Evolutionary conservation across 2,113 vertebrate species (phyloP).

Genomic region (Grus americana): DNA sequence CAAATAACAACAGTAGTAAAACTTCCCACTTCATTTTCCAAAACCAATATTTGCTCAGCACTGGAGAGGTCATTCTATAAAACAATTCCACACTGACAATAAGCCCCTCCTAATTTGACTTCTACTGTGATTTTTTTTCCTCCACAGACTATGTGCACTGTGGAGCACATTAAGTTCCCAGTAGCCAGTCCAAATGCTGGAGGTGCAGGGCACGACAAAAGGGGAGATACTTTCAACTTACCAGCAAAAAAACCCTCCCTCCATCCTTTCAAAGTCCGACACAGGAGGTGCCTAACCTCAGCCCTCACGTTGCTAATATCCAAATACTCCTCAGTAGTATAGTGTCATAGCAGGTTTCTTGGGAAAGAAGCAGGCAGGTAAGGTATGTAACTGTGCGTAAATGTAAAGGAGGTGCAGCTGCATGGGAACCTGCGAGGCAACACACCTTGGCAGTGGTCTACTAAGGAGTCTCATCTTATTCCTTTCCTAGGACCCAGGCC

Average conservation of each 20-base stretch:
- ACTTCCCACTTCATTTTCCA: background rate
- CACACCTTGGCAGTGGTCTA: background rate
- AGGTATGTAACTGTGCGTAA: background rate
- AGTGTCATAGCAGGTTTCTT: background rate
- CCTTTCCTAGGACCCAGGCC: background rate
- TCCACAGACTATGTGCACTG: background rate
- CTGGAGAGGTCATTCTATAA: background rate
- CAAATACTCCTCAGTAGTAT: rapidly evolving
- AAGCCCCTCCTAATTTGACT: background rate
- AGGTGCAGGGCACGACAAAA: background rate
- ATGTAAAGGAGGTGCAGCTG: background rate
- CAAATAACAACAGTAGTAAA: background rate
- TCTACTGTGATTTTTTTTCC: background rate
- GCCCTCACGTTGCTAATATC: background rate
- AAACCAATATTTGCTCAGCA: background rate
- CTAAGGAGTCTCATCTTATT: background rate
- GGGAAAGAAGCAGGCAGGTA: rapidly evolving
- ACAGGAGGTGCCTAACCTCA: background rate
- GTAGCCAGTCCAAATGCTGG: background rate
- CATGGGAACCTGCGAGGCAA: rapidly evolving
- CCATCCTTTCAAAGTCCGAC: background rate
- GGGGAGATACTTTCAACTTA: background rate
- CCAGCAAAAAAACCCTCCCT: background rate
- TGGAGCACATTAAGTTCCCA: background rate
- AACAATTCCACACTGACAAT: background rate